Percentiles rank a stretch among this genome's conserved stretches.
These are phyloP conservation scores for Xerus rutilus DNA, from an alignment of 2,797 vertebrate genomes.

Conservation along the genomic window DNA sequence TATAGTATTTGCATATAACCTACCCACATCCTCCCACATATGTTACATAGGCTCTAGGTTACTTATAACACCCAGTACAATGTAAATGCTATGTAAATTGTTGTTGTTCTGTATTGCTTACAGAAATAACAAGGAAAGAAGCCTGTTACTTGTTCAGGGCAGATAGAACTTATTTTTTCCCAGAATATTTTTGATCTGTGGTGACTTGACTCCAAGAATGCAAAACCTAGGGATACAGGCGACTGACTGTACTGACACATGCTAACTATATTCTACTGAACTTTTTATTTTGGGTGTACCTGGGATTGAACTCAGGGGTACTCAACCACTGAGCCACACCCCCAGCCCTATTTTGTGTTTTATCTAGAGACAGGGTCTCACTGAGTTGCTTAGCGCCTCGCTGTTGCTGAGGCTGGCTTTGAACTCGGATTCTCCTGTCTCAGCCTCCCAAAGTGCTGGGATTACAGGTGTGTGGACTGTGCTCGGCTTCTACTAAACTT, in stretches of 20 bases:
- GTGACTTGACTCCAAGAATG: background rate
- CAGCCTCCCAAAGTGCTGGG: no score
- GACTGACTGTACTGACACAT: background rate
- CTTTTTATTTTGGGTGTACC: background rate
- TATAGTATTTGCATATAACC: background rate
- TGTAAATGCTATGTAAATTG: background rate
- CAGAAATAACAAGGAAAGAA: background rate
- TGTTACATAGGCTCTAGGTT: background rate
- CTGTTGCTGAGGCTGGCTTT: no score
- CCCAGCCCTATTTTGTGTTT: no score
- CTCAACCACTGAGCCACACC: no score
- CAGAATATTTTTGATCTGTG: background rate
- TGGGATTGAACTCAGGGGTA: no score
- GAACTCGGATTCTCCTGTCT: no score
- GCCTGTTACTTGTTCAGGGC: background rate
- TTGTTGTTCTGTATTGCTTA: background rate
- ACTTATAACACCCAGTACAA: background rate
- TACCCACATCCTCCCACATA: background rate
- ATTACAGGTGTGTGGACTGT: no score
- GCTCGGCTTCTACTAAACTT: background rate
- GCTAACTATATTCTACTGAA: conserved; percentile 50
- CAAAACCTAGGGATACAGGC: background rate
- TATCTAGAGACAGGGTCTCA: no score
- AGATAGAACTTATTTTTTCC: background rate
- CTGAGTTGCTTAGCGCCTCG: no score